Conservation (phyloP, 2,113 vertebrate genomes). For the Cyanoramphus novaezelandiae region DNA sequence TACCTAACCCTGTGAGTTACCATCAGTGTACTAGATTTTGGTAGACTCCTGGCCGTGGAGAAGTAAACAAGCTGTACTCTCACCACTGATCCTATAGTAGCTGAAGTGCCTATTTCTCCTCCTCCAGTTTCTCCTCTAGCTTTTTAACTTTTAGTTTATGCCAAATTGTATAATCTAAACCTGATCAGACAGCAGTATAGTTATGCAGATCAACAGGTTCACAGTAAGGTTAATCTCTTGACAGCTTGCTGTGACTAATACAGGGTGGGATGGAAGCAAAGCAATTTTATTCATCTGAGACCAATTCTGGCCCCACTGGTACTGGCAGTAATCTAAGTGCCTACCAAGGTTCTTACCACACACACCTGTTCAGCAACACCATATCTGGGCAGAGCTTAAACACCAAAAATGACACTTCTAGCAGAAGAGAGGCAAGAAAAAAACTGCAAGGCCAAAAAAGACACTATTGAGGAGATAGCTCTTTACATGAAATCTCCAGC, state of each 20-base stretch:
- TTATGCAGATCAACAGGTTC: not conserved
- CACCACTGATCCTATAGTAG: not conserved
- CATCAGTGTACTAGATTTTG: not conserved
- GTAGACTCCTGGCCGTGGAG: not conserved
- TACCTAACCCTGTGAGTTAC: not conserved
- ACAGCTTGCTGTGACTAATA: not conserved
- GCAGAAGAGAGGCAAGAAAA: not conserved
- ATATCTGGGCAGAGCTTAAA: not conserved
- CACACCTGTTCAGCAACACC: rapidly evolving
- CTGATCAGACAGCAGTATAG: not conserved
- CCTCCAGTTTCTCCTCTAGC: not conserved
- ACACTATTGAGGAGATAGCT: not conserved
- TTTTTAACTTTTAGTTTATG: not conserved
- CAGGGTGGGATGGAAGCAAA: not conserved
- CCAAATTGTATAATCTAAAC: not conserved
- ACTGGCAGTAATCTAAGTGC: not conserved
- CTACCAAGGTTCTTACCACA: not conserved
- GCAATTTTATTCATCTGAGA: not conserved
- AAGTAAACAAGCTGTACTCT: not conserved
- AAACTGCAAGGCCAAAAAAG: not conserved
- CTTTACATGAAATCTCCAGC: not conserved
- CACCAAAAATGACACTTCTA: not conserved
- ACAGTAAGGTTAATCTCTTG: not conserved
- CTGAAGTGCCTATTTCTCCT: not conserved
- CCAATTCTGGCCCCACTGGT: not conserved